phyloP scores from a whole-genome alignment of 2,888 invertebrate genomes.

The Therioaphis trifolii region DNA sequence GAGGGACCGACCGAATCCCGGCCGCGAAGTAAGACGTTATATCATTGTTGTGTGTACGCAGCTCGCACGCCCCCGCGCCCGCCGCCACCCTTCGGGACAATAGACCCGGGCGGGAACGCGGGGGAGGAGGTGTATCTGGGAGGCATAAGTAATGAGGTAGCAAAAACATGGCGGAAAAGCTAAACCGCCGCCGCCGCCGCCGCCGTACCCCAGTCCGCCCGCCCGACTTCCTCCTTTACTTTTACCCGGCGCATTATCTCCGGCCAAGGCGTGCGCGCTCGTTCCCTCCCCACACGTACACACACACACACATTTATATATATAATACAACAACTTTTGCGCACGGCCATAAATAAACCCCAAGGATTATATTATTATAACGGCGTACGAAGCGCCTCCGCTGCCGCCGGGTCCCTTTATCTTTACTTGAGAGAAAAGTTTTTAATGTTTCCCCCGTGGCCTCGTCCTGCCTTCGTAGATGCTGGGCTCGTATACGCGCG shows the following conservation, averaged over 20 bases:
- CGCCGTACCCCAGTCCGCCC: background rate
- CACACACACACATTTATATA: background rate
- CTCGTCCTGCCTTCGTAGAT: background rate
- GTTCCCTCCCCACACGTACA: background rate
- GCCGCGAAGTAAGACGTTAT: constrained; percentile 57
- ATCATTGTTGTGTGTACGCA: constrained; percentile 14
- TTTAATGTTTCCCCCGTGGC: constrained; percentile 58
- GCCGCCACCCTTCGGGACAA: background rate
- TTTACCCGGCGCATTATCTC: constrained; percentile 55
- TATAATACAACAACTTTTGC: constrained; percentile 40
- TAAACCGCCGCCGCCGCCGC: constrained; percentile 33
- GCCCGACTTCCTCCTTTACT: constrained; percentile 38
- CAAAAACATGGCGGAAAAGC: constrained; percentile 63
- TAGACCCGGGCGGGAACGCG: background rate
- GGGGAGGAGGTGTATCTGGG: constrained; percentile 30
- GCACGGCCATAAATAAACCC: constrained; percentile 60
- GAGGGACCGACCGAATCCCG: constrained; percentile 9
- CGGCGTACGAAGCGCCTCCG: constrained; percentile 38
- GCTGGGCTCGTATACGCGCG: background rate
- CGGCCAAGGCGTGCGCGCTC: constrained; percentile 10
- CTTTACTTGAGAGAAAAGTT: constrained; percentile 61
- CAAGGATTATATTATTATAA: constrained; percentile 57
- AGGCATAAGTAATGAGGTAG: constrained; percentile 63
- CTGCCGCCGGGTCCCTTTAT: constrained; percentile 45
- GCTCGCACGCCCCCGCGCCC: no score